Conservation (phyloP, 1,140 invertebrate genomes). For the Dendroctonus valens region DNA sequence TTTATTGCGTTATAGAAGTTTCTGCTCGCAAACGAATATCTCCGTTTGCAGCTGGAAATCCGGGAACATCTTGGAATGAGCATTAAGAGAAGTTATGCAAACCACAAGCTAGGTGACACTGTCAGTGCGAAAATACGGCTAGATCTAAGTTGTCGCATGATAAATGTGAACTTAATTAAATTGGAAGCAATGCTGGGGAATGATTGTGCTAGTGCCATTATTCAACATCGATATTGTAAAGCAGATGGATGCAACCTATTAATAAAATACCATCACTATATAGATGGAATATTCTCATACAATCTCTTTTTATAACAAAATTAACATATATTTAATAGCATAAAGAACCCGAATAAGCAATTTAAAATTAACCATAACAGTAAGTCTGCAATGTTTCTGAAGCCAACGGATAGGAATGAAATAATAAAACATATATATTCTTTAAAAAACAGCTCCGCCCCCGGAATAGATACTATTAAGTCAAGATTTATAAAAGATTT, state of each 20-base stretch:
- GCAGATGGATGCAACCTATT: not conserved
- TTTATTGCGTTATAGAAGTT: constrained; percentile 12
- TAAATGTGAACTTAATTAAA: constrained; percentile 14
- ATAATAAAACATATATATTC: no score
- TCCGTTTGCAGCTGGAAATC: not conserved
- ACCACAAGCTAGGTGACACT: constrained; percentile 16
- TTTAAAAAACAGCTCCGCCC: no score
- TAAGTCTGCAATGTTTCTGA: no score
- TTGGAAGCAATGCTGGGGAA: constrained; percentile 3
- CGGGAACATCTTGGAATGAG: constrained; percentile 8
- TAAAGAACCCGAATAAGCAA: no score
- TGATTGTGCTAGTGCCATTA: not conserved
- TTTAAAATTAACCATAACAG: no score
- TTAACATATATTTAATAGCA: no score
- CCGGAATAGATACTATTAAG: no score
- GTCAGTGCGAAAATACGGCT: constrained; percentile 4
- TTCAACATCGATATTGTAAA: constrained; percentile 4
- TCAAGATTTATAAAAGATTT: no score
- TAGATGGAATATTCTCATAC: no score
- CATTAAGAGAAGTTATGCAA: constrained; percentile 18
- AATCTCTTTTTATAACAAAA: no score
- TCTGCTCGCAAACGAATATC: constrained; percentile 6
- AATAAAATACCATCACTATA: not conserved
- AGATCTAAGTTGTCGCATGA: constrained; percentile 11
- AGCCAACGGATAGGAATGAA: no score